These are phyloP conservation scores for Cephalopterus ornatus DNA, from an alignment of 2,113 vertebrate species.

Conservation along the genomic window DNA sequence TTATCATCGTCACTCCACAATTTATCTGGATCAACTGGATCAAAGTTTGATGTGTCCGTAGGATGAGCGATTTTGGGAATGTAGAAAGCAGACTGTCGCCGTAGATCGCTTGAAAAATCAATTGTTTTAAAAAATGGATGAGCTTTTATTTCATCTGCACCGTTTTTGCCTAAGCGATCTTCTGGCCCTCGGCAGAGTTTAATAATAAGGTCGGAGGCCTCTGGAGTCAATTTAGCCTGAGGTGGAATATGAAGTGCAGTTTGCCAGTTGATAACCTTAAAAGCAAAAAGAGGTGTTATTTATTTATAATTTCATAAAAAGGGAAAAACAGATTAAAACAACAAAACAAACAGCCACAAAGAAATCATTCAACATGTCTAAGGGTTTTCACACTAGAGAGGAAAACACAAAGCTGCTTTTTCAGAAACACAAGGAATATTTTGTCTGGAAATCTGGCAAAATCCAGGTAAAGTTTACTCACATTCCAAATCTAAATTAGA, in stretches of 20 bases:
- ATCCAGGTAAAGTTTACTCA: background rate
- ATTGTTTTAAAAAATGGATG: constrained; percentile 91
- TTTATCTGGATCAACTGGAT: constrained; percentile 96
- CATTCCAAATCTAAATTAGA: background rate
- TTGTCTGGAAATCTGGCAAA: background rate
- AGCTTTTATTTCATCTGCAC: constrained; percentile 94
- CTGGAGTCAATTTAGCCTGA: constrained; percentile 89
- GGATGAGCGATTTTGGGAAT: constrained; percentile 95
- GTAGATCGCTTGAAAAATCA: constrained; percentile 92
- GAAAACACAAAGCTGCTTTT: background rate
- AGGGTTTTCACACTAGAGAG: background rate
- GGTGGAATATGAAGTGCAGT: constrained; percentile 90
- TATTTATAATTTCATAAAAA: background rate
- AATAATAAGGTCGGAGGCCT: constrained; percentile 93
- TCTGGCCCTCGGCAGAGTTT: constrained; percentile 94
- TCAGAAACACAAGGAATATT: background rate
- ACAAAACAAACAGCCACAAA: background rate
- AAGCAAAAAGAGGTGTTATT: constrained; percentile 19
- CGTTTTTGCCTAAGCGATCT: constrained; percentile 93
- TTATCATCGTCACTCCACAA: constrained; percentile 89
- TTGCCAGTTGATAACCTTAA: constrained; percentile 98
- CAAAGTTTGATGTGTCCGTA: constrained; percentile 96
- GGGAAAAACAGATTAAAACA: background rate
- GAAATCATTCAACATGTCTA: fast-evolving
- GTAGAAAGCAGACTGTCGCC: constrained; percentile 90